Conservation (phyloP, 2,888 invertebrate genomes). For the Drosophila kambysellisi region DNA sequence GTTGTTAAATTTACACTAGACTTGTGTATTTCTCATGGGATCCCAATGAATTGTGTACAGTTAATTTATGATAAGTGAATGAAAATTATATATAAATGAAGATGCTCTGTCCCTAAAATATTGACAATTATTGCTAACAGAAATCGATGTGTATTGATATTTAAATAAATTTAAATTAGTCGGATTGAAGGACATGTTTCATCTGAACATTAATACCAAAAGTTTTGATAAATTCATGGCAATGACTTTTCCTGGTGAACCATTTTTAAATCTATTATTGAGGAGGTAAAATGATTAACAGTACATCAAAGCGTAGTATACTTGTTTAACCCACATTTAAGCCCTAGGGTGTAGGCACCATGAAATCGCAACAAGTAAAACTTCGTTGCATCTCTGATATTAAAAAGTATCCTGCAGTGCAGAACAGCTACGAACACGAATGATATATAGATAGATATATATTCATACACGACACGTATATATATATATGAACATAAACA, state of each 20-base stretch:
- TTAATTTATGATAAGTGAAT: too few species aligned
- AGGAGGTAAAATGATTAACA: neutral
- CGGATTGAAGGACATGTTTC: neutral
- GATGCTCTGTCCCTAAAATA: too few species aligned
- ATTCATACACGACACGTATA: neutral
- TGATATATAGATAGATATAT: slow-evolving; percentile 8
- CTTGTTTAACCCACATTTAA: neutral
- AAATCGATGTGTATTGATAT: neutral
- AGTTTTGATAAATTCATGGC: too few species aligned
- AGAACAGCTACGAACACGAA: slow-evolving; percentile 23
- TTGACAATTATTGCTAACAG: neutral
- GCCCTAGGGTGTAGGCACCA: neutral
- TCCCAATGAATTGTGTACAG: neutral
- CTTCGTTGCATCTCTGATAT: slow-evolving; percentile 49
- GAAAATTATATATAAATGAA: too few species aligned
- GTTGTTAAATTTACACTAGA: neutral
- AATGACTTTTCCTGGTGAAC: too few species aligned
- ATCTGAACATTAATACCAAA: neutral
- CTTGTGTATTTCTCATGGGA: neutral
- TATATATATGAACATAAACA: slow-evolving; percentile 13
- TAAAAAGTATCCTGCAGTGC: slow-evolving; percentile 69
- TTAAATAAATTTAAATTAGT: neutral
- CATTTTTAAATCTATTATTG: neutral
- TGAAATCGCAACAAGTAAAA: slow-evolving; percentile 56
- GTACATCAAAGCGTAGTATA: neutral